phyloP scores from a whole-genome alignment of 2,888 invertebrate species.

The Polydrusus tereticollis region DNA sequence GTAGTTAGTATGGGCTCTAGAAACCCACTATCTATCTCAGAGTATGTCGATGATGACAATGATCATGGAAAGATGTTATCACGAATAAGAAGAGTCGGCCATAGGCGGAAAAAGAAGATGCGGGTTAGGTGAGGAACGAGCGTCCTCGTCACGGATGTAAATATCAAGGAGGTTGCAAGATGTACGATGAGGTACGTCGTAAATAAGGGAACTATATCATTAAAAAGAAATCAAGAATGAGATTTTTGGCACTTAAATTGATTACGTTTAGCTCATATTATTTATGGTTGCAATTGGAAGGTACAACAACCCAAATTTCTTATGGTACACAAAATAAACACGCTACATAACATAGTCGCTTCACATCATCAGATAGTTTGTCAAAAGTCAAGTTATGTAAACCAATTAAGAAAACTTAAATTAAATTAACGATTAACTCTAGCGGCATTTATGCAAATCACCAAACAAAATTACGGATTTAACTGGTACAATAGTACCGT shows the following conservation, averaged over 20 bases:
- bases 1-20: neutral
- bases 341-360: too few species aligned
- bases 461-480: too few species aligned
- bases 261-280: too few species aligned
- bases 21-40: conserved; percentile 25
- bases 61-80: conserved; percentile 29
- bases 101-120: conserved; percentile 2
- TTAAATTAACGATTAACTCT: too few species aligned
- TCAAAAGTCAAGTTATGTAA: too few species aligned
- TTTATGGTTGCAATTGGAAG: too few species aligned
- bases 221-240: conserved; percentile 39
- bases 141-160: conserved; percentile 43
- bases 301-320: too few species aligned
- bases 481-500: too few species aligned
- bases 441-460: too few species aligned
- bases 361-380: too few species aligned
- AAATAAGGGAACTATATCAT: conserved; percentile 25
- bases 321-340: too few species aligned
- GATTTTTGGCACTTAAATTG: neutral
- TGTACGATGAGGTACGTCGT: neutral
- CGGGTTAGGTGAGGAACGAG: conserved; percentile 31
- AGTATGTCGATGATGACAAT: conserved; percentile 33
- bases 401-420: too few species aligned
- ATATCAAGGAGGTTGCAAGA: conserved; percentile 45
- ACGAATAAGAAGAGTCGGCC: conserved; percentile 12